Evolutionary conservation across 2,888 invertebrate species (phyloP), one percentile per base, ranked within the genome.

Genomic region (Eilema griseolum): DNA sequence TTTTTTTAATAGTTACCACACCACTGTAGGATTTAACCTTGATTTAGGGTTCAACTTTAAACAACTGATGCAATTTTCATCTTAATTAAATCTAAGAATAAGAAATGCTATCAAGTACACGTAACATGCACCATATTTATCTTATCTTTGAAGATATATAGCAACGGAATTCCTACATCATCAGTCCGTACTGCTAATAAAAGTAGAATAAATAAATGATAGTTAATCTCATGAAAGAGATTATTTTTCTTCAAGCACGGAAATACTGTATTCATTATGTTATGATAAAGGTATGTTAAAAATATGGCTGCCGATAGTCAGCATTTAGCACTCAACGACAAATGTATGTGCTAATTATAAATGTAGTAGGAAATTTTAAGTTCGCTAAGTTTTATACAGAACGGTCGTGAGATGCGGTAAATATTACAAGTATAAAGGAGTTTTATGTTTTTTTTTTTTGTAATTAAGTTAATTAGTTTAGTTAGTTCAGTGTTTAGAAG

Each of bases 171-270:
- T 56, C 2, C 5, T 28, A 37, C 12, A 12, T 37, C 37, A 28
- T 60, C 12, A 28, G 31, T 20, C 57, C 14, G 20, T 41, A n/a
- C n/a, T n/a, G 41, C 60, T 57, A 61, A 61, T 61, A 52, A 65
- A 68, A 28, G 67, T 61, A 37, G 61, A 61, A 68, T 67, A 67
- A 65, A 68, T 65, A 65, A 52, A 67, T 61, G 60, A 67, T 56
- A 67, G 23, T 60, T 71, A 64, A 71, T 67, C 71, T 67, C 33
- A 1, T 60, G 28, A 66, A 61, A 56, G 24, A 67, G 61, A 62
- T 62, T 68, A 68, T 68, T 37, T 61, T 62, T 56, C 67, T 37
- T 57, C 52, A 24, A 31, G 52, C 26, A 64, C 31, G 69, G 64
- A 69, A 60, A 66, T 65, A 28, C 59, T 11, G 46, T 33, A 52